phyloP scores from a whole-genome alignment of 2,113 vertebrate species.

The Microtus pennsylvanicus region DNA sequence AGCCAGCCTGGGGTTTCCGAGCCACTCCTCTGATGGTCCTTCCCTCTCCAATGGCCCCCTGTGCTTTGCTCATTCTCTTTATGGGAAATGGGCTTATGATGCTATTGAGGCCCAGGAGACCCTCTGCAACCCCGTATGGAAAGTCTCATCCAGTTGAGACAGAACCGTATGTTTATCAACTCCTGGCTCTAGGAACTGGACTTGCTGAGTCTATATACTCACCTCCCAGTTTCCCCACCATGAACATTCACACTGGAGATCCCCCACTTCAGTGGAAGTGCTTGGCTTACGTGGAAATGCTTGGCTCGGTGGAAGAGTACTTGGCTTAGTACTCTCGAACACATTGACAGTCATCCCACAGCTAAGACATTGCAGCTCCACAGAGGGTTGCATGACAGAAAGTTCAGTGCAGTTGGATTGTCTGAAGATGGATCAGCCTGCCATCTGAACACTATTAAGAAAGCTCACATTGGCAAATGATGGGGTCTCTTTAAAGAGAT shows the following conservation, averaged over 20 bases:
- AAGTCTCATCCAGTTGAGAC: neutral
- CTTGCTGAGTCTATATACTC: neutral
- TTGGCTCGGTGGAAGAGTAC: conserved; percentile 6
- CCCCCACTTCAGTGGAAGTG: conserved; percentile 50
- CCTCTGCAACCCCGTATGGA: neutral
- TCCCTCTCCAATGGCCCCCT: neutral
- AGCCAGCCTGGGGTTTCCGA: neutral
- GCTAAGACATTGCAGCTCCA: conserved; percentile 71
- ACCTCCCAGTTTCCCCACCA: conserved; percentile 1
- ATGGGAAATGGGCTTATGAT: neutral
- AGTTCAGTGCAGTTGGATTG: conserved; percentile 75
- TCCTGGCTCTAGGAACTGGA: neutral
- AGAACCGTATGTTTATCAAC: neutral
- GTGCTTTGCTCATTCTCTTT: neutral
- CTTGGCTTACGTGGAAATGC: neutral
- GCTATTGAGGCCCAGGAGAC: neutral
- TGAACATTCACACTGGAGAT: conserved; percentile 69
- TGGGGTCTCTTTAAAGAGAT: conserved; percentile 64
- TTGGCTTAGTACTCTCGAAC: conserved; percentile 70
- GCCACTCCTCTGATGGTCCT: neutral
- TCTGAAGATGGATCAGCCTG: conserved; percentile 73
- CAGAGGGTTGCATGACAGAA: conserved; percentile 64
- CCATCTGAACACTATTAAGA: conserved; percentile 73
- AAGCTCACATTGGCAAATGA: conserved; percentile 65
- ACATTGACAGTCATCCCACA: conserved; percentile 63